A percentile compares a stretch with the other conserved stretches of the same genome.
phyloP scores from a whole-genome alignment of 2,888 invertebrate genomes.

The Lochmaea crataegi region DNA sequence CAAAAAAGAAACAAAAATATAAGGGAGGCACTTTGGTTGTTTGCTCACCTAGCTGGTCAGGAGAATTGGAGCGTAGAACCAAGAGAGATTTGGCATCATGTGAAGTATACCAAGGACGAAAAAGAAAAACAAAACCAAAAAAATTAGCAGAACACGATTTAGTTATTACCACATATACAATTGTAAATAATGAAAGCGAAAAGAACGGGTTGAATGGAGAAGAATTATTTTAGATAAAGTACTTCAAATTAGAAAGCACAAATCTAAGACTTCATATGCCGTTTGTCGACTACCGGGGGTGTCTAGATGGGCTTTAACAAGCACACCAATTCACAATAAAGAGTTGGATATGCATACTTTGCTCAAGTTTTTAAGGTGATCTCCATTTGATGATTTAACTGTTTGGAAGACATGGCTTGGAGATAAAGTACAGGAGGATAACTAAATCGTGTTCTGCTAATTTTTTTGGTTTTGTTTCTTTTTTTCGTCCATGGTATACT shows the following conservation, averaged over 20 bases:
- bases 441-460: constrained; percentile 84
- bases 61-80: constrained; percentile 78
- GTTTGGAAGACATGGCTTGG: constrained; percentile 96
- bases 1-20: constrained; percentile 36
- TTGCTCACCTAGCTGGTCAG: constrained; percentile 94
- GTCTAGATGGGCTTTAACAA: constrained; percentile 88
- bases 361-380: constrained; percentile 84
- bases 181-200: constrained; percentile 73
- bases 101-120: constrained; percentile 84
- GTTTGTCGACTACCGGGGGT: constrained; percentile 74
- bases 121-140: constrained; percentile 73
- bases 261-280: constrained; percentile 78
- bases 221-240: constrained; percentile 94
- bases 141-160: constrained; percentile 79
- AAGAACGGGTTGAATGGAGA: constrained; percentile 81
- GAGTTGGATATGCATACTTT: constrained; percentile 84
- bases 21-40: constrained; percentile 82
- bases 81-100: constrained; percentile 72
- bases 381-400: constrained; percentile 88
- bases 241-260: constrained; percentile 90
- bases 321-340: constrained; percentile 96
- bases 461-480: constrained; percentile 72
- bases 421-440: constrained; percentile 78
- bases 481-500: constrained; percentile 84
- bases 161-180: constrained; percentile 90